phyloP scores from a whole-genome alignment of 2,797 vertebrate genomes.

The Chiloscyllium punctatum region DNA sequence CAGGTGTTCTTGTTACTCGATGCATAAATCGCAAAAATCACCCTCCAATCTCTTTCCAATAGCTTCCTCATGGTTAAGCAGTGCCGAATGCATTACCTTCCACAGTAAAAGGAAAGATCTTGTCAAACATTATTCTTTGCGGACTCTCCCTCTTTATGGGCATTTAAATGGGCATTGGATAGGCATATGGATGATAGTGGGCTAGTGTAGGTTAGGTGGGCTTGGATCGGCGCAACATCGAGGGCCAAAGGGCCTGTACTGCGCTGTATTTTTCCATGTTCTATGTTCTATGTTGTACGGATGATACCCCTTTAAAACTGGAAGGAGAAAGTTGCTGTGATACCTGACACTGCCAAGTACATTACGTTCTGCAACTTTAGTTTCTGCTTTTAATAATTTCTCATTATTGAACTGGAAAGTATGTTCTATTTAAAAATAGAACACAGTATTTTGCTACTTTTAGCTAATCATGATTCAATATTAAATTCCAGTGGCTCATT shows the following conservation, averaged over 20 bases:
- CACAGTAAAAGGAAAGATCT: not conserved
- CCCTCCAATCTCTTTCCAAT: not conserved
- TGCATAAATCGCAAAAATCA: not conserved
- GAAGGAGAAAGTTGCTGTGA: not conserved
- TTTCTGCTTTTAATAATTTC: slow-evolving; percentile 2
- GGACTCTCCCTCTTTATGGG: no score
- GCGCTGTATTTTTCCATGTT: no score
- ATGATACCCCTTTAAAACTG: not conserved
- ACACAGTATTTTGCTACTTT: not conserved
- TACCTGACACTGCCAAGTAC: not conserved
- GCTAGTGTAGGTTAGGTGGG: no score
- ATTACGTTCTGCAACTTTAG: not conserved
- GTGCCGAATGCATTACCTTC: not conserved
- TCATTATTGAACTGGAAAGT: not conserved
- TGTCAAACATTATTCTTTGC: not conserved
- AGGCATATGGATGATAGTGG: no score
- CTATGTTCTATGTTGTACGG: no score
- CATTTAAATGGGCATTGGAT: no score
- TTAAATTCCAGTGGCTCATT: not conserved
- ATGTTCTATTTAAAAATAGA: slow-evolving; percentile 13
- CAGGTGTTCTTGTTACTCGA: not conserved
- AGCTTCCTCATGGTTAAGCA: not conserved
- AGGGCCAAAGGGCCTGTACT: no score
- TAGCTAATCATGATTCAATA: not conserved
- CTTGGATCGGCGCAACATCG: no score